Base-by-base conservation (phyloP, 2,797 vertebrate genomes). In the Micropoecilia bifurca region DNA sequence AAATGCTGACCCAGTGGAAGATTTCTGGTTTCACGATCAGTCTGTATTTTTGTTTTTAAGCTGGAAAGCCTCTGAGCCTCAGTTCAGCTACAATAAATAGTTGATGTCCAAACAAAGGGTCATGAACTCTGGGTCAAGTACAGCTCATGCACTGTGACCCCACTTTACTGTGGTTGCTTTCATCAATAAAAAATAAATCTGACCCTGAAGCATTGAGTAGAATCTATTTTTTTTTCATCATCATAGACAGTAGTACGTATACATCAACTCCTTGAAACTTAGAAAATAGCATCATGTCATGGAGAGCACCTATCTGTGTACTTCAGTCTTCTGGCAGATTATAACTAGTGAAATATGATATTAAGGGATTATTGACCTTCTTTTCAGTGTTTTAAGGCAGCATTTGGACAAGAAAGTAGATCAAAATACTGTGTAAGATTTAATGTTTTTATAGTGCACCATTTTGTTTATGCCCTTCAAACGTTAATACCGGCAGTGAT, bases 401-500 rank as follows among this genome's bases (percentile, higher is more conserved):
- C 48, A 8, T 22, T 50, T 22, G 20, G 20, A 50, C 20, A 22
- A 39, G 1, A 7, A 66, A 10, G 10, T 39, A 39, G 3, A 66
- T 3, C 20, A 39, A 25, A 66, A 20, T 39, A 39, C 7, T 22
- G 7, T 0, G 6, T 63, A 63, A 33, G 5, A 3, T 3, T 66
- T 39, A 7, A 4, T 47, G 6, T 50, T 50, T 50, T 50, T 8
- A 50, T 50, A 8, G 48, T 50, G 48, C 2, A 50, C 20, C 6
- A 2, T 50, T 50, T 14, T 61, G 57, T 61, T 61, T 61, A 16
- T 61, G 57, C 57, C 78, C 78, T 85, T 87, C 39, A 46, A 83
- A 43, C 57, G 71, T 89, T 80, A 75, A 50, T 76, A 55, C 73
- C 8, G 69, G 46, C 78, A 57, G 36, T 66, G 76, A 63, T 18